Percentiles rank a stretch among this genome's conserved stretches.
Evolutionary conservation across 2,797 vertebrate species (phyloP).

Genomic region (Tragopan temminckii): DNA sequence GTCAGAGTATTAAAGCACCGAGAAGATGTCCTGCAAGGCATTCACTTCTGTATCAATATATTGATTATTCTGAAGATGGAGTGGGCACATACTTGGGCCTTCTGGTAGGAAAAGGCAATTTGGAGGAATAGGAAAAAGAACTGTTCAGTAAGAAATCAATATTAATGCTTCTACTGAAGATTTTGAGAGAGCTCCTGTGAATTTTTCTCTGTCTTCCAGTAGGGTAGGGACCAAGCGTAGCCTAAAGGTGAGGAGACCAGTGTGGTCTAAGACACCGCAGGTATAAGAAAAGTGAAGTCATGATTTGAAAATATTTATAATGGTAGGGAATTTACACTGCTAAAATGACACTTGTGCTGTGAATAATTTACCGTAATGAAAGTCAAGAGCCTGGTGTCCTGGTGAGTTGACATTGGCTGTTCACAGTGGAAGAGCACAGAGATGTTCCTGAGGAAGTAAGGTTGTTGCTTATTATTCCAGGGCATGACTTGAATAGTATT

Average conservation of each 20-base stretch:
- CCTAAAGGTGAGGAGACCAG: background rate
- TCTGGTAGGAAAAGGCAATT: background rate
- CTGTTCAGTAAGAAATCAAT: background rate
- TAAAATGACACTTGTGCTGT: background rate
- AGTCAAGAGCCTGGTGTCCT: constrained; percentile 13
- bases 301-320: constrained; percentile 42
- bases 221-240: background rate
- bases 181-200: background rate
- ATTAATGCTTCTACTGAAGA: background rate
- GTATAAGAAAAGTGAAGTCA: background rate
- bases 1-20: background rate
- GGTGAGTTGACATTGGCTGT: constrained; percentile 25
- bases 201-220: background rate
- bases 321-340: background rate
- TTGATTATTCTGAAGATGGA: background rate
- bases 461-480: background rate
- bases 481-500: background rate
- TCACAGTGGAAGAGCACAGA: background rate
- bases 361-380: constrained; percentile 44
- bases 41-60: background rate
- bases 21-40: background rate
- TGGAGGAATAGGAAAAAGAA: background rate
- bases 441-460: background rate
- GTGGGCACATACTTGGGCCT: background rate
- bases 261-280: constrained; percentile 19